Evolutionary conservation across 1,140 invertebrate species (phyloP).

Genomic region (Phymorhynchus buccinoides): DNA sequence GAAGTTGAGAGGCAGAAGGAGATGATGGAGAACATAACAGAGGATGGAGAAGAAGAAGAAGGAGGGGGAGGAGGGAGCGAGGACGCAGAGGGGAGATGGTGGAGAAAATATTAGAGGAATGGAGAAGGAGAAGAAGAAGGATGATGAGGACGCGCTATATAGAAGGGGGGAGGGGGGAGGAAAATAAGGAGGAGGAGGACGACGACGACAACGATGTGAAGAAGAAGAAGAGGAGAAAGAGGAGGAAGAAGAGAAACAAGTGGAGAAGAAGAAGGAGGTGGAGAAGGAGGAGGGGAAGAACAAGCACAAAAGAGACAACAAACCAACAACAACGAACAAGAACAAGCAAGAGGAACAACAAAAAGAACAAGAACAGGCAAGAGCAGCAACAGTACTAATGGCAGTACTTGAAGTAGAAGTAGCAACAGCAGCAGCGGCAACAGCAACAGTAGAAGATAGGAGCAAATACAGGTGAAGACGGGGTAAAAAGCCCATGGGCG

Average conservation of each 20-base stretch:
- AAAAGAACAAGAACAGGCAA: too few relatives aligned
- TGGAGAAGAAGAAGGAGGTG: not conserved
- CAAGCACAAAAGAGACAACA: not conserved
- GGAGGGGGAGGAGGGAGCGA: not conserved
- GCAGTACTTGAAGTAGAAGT: too few relatives aligned
- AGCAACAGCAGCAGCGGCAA: too few relatives aligned
- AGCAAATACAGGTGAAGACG: too few relatives aligned
- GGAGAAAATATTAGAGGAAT: not conserved
- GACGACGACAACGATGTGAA: not conserved
- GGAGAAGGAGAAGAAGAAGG: not conserved
- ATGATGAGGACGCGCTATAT: not conserved
- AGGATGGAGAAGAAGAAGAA: too few relatives aligned
- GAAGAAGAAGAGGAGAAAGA: not conserved
- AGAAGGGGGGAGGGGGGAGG: not conserved
- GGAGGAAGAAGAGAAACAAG: not conserved
- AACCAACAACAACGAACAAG: not conserved
- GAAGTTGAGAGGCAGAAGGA: too few relatives aligned
- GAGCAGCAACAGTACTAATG: too few relatives aligned
- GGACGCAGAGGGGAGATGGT: not conserved
- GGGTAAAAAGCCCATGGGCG: too few relatives aligned
- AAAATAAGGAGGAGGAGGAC: too few relatives aligned
- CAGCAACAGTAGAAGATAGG: too few relatives aligned
- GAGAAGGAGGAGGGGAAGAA: not conserved
- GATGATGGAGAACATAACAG: too few relatives aligned
- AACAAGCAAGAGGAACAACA: too few relatives aligned